These are phyloP conservation scores for Polydrusus cervinus DNA, from an alignment of 2,888 invertebrate species.

Conservation along the genomic window DNA sequence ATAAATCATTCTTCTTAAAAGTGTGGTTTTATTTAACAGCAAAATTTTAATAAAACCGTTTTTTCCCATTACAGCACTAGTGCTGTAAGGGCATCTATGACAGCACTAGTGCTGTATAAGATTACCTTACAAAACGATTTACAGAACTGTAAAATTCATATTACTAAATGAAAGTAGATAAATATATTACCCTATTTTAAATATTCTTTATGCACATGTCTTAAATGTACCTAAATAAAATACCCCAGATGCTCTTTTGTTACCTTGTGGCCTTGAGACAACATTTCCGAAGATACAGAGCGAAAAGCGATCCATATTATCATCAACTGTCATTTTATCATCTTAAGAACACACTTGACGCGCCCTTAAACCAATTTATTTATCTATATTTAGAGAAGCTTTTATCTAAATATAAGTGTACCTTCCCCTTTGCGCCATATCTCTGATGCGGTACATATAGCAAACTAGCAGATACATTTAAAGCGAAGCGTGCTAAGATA, in stretches of 20 bases:
- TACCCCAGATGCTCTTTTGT: conserved; percentile 11
- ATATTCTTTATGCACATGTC: neutral
- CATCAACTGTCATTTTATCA: conserved; percentile 39
- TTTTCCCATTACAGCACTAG: too few relatives aligned
- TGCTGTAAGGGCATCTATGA: too few relatives aligned
- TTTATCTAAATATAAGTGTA: conserved; percentile 44
- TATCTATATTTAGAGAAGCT: conserved; percentile 43
- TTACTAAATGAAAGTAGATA: too few relatives aligned
- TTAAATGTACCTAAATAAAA: neutral
- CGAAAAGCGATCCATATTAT: conserved; percentile 17
- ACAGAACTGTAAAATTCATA: too few relatives aligned
- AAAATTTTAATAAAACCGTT: too few relatives aligned
- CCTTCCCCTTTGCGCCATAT: conserved; percentile 23
- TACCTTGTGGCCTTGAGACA: conserved; percentile 30
- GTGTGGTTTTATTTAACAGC: too few relatives aligned
- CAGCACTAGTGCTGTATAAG: too few relatives aligned
- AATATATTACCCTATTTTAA: too few relatives aligned
- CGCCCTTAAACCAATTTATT: conserved; percentile 47
- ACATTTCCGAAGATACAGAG: conserved; percentile 5
- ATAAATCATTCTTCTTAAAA: too few relatives aligned
- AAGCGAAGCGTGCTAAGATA: conserved; percentile 17
- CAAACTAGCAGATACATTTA: conserved; percentile 26
- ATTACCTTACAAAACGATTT: too few relatives aligned
- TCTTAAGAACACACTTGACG: conserved; percentile 50
- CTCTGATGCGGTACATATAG: conserved; percentile 19